Conservation (phyloP, 2,888 invertebrate genomes). For the Andrena chrysosceles region DNA sequence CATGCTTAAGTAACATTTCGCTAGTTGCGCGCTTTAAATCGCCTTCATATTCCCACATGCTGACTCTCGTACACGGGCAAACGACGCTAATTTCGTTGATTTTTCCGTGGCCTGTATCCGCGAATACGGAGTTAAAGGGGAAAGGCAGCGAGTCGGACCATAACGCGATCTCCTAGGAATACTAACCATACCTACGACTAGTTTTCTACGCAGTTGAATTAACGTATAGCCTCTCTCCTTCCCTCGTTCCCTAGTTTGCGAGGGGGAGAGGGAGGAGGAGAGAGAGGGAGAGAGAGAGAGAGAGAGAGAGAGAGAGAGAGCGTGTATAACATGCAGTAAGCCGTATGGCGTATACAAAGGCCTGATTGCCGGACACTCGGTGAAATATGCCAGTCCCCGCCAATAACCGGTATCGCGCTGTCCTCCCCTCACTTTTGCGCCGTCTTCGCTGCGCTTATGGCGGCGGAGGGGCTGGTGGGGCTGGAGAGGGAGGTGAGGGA, state of each 20-base stretch:
- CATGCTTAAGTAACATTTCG: conserved; percentile 20
- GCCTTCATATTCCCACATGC: background rate
- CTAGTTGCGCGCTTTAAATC: background rate
- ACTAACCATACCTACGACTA: conserved; percentile 57
- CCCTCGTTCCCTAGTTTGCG: conserved; percentile 30
- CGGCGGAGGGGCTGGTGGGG: background rate
- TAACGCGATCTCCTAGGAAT: conserved; percentile 28
- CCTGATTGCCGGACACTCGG: conserved; percentile 77
- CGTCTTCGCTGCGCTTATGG: conserved; percentile 54
- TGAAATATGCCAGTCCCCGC: conserved; percentile 80
- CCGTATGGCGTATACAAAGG: conserved; percentile 70
- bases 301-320: conserved; percentile 34
- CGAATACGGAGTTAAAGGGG: background rate
- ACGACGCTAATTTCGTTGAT: background rate
- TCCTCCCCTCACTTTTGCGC: conserved; percentile 72
- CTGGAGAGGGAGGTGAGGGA: background rate
- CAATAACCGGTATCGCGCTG: conserved; percentile 81
- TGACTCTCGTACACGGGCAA: background rate
- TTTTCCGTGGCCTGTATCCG: background rate
- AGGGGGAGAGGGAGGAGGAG: conserved; percentile 42
- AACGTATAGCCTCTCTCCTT: conserved; percentile 76
- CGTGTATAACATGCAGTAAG: conserved; percentile 63
- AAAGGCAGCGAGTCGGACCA: conserved; percentile 17
- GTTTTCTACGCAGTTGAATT: conserved; percentile 72
- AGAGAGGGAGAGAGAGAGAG: too few species aligned